Conservation (phyloP, 2,888 invertebrate species). For the Salticus scenicus region DNA sequence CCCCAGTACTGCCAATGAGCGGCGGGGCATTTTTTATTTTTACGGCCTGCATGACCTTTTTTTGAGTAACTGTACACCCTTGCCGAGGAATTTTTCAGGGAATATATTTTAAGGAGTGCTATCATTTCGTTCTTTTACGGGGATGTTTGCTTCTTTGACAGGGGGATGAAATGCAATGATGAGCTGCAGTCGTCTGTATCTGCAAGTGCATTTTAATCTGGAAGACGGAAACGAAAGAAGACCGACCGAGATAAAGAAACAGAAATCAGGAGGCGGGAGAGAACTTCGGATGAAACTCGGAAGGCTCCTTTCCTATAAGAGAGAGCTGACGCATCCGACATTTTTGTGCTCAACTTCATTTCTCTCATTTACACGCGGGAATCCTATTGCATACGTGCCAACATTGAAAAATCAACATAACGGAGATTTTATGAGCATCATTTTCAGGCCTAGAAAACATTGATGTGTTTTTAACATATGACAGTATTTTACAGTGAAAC, state of each 20-base stretch:
- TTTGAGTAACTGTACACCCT: conserved; percentile 5
- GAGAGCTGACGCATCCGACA: too few species aligned
- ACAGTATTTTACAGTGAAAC: too few species aligned
- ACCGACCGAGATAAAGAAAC: background rate
- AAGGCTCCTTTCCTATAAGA: too few species aligned
- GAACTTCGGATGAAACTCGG: too few species aligned
- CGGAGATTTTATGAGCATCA: too few species aligned
- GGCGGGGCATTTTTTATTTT: conserved; percentile 8
- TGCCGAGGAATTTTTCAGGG: conserved; percentile 9
- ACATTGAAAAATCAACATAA: too few species aligned
- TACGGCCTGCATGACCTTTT: conserved; percentile 18
- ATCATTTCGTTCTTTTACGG: background rate
- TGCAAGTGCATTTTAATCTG: background rate
- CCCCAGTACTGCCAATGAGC: background rate
- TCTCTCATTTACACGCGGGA: too few species aligned
- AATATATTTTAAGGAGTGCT: conserved; percentile 13
- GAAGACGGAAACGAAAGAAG: background rate
- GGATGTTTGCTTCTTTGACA: conserved; percentile 2
- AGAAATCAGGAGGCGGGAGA: background rate
- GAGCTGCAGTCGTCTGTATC: conserved; percentile 8
- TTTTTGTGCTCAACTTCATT: too few species aligned
- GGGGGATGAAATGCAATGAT: background rate
- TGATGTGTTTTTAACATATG: too few species aligned
- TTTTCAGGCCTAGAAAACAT: too few species aligned
- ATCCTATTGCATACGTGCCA: too few species aligned